Conservation (phyloP, 1,140 invertebrate genomes). For the Drosophila lini region DNA sequence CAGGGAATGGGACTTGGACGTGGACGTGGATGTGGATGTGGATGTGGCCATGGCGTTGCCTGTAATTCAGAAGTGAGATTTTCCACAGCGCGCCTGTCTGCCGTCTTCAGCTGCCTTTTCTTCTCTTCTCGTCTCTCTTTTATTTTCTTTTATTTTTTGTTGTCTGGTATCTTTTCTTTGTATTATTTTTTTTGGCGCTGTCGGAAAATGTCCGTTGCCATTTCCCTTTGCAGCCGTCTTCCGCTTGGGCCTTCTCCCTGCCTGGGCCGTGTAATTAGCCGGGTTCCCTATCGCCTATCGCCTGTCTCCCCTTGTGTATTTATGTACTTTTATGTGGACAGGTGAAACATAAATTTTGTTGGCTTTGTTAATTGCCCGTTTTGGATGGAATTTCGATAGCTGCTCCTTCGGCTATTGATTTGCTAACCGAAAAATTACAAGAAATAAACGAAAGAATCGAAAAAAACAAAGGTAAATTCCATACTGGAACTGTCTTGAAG, state of each 20-base stretch:
- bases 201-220: conserved; percentile 77
- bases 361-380: conserved; percentile 78
- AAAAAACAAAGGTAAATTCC: conserved; percentile 44
- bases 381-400: conserved; percentile 59
- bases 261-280: conserved; percentile 70
- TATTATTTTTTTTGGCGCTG: conserved; percentile 47
- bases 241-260: conserved; percentile 28
- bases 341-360: conserved; percentile 84
- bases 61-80: conserved; percentile 84
- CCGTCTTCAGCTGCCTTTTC: conserved; percentile 44
- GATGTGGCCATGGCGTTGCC: conserved; percentile 58
- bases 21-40: conserved; percentile 2
- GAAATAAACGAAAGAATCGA: conserved; percentile 5
- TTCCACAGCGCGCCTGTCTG: conserved; percentile 76
- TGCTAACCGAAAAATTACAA: conserved; percentile 24
- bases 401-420: conserved; percentile 41
- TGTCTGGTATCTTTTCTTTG: conserved; percentile 1
- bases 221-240: conserved; percentile 69
- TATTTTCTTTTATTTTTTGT: conserved; percentile 20
- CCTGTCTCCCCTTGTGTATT: conserved; percentile 68
- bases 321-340: conserved; percentile 79
- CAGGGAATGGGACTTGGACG: conserved; percentile 11
- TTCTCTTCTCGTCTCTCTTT: conserved; percentile 3
- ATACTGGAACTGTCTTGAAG: conserved; percentile 5
- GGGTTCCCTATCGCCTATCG: conserved; percentile 54